Evolutionary conservation across 2,888 invertebrate species (phyloP).

Genomic region (Chloromyia formosa): DNA sequence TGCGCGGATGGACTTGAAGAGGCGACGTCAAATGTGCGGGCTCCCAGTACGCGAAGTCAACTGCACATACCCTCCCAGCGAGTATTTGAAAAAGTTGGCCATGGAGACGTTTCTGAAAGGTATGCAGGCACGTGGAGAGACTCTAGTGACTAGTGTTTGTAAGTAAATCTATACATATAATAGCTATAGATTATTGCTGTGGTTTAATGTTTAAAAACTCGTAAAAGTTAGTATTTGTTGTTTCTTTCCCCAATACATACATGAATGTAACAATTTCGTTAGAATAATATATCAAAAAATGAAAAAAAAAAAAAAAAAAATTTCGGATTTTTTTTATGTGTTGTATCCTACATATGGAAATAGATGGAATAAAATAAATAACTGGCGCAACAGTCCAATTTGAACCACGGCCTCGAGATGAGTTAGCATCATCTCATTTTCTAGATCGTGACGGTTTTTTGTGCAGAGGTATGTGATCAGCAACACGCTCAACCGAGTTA

Average conservation of each 20-base stretch:
- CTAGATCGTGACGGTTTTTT: no score
- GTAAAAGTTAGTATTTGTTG: constrained; percentile 10
- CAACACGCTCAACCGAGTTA: no score
- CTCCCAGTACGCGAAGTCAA: constrained; percentile 72
- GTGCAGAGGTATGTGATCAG: no score
- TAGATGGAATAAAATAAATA: no score
- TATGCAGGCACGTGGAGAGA: constrained; percentile 26
- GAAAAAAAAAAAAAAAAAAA: no score
- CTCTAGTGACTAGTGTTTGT: constrained; percentile 21
- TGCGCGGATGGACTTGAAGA: constrained; percentile 79
- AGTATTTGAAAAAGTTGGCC: constrained; percentile 58
- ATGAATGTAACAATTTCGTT: neutral
- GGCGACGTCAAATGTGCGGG: constrained; percentile 75
- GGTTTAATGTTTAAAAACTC: constrained; percentile 25
- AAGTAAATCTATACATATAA: neutral
- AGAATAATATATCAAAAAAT: neutral
- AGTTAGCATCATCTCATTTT: no score
- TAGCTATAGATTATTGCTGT: neutral
- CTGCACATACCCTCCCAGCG: constrained; percentile 58
- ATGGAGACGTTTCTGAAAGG: constrained; percentile 59
- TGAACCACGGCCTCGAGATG: no score
- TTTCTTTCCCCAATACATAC: constrained; percentile 7
- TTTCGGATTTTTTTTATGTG: no score
- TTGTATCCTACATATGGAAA: no score
- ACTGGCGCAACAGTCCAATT: no score